Evolutionary conservation across 2,888 invertebrate genomes (phyloP), one percentile per base, ranked within the genome.

Genomic region (Rhagonycha lutea): DNA sequence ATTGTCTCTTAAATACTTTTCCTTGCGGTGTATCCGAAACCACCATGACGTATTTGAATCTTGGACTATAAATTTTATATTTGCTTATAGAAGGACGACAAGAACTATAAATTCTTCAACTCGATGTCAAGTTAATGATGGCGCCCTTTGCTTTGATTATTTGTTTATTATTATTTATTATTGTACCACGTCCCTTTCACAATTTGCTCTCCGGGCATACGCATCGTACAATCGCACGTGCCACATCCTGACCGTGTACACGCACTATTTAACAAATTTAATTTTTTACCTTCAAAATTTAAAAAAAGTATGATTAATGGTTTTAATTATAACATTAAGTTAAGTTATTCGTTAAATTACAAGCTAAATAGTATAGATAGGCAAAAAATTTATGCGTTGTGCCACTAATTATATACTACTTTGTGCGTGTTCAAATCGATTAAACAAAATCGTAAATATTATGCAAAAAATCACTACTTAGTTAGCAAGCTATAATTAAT

Each of bases 31-130:
- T 18, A 23, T 60, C 23, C 32, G 70, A 28, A 70, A 63, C 70
- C 70, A 70, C 70, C 62, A 23, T 70, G 61, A 70, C 61, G 18
- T 29, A 70, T 70, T 70, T n/a, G 18, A 8, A 23, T 32, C 12
- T 62, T 10, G 14, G 18, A 62, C 62, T 23, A 62, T 23, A 62
- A 62, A 62, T 47, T 47, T 47, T 47, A 47, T 47, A 47, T 47
- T 47, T 47, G 2, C 47, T 47, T 47, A 29, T 3, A 29, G 29
- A 47, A 47, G n/a, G 5, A 47, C 47, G 47, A 47, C 47, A 47
- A n/a, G 7, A 47, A 4, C n/a, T n/a, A n/a, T 7, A 47, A n/a
- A 47, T n/a, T n/a, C n/a, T 47, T 47, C n/a, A n/a, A 47, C 47
- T 47, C 7, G n/a, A n/a, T 47, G 47, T 47, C n/a, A 47, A 47